Percentiles rank a stretch among this genome's conserved stretches.
Conservation (phyloP, 1,140 invertebrate species). For the Zaprionus capensis region DNA sequence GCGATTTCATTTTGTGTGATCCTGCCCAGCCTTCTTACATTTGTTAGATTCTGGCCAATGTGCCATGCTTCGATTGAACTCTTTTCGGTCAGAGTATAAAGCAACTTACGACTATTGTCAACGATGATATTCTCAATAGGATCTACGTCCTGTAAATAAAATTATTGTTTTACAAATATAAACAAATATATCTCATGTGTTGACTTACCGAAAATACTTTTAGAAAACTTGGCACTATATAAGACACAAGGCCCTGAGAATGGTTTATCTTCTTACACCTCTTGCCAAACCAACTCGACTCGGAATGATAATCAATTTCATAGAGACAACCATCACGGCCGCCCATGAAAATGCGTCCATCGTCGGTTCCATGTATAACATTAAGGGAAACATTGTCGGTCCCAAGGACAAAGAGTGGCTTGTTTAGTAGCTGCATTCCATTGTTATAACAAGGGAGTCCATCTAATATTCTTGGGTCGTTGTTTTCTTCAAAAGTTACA, state of each 20-base stretch:
- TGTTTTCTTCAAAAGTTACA: conserved; percentile 72
- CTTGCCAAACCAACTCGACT: conserved; percentile 96
- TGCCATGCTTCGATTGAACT: conserved; percentile 95
- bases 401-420: conserved; percentile 95
- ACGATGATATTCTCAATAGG: conserved; percentile 94
- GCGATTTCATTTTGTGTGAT: conserved; percentile 92
- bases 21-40: conserved; percentile 89
- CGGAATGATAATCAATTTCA: conserved; percentile 97
- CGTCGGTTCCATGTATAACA: conserved; percentile 91
- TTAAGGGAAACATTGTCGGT: conserved; percentile 96
- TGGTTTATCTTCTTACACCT: conserved; percentile 98
- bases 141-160: conserved; percentile 92
- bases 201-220: conserved; percentile 86
- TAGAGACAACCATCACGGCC: conserved; percentile 97
- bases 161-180: not conserved
- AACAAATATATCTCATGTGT: not conserved
- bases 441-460: conserved; percentile 71
- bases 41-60: conserved; percentile 91
- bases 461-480: conserved; percentile 20
- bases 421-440: conserved; percentile 96
- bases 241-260: conserved; percentile 94
- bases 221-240: conserved; percentile 95
- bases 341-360: conserved; percentile 97
- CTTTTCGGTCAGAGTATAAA: conserved; percentile 95
- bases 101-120: conserved; percentile 94